phyloP scores from a whole-genome alignment of 2,888 invertebrate genomes.

The Villa cingulata region DNA sequence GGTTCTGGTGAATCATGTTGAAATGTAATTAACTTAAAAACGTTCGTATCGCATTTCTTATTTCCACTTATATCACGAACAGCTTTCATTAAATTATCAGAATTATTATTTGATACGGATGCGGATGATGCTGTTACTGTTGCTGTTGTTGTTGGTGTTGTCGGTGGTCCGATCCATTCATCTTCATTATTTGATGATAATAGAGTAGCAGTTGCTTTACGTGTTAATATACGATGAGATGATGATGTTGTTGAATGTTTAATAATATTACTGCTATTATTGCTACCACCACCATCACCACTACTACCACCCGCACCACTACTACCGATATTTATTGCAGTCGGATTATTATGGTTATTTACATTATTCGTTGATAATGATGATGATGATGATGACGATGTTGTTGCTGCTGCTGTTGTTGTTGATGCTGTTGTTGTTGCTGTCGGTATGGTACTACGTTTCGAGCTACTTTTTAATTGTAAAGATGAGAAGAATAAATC shows the following conservation, averaged over 20 bases:
- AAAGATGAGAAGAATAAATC: conserved; percentile 78
- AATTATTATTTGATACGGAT: conserved; percentile 12
- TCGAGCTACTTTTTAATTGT: conserved; percentile 60
- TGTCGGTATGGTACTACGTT: conserved; percentile 20
- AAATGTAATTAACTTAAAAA: conserved; percentile 27
- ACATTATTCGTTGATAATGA: too few species aligned
- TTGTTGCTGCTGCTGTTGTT: neutral
- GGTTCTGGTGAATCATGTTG: conserved; percentile 24
- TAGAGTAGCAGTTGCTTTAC: conserved; percentile 33
- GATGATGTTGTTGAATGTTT: neutral
- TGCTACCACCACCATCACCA: neutral
- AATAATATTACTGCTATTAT: too few species aligned
- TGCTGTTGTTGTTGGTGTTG: too few species aligned
- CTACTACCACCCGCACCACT: neutral
- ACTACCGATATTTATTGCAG: too few species aligned
- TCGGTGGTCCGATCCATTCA: conserved; percentile 24
- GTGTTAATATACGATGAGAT: conserved; percentile 20
- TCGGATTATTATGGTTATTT: too few species aligned
- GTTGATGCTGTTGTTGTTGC: neutral
- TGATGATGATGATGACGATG: too few species aligned
- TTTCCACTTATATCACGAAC: conserved; percentile 48
- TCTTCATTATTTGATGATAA: conserved; percentile 31
- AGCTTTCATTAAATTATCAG: conserved; percentile 46
- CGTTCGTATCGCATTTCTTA: conserved; percentile 40
- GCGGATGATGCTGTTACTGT: too few species aligned